phyloP scores from a whole-genome alignment of 2,797 vertebrate genomes.

The Esox masquinongy region DNA sequence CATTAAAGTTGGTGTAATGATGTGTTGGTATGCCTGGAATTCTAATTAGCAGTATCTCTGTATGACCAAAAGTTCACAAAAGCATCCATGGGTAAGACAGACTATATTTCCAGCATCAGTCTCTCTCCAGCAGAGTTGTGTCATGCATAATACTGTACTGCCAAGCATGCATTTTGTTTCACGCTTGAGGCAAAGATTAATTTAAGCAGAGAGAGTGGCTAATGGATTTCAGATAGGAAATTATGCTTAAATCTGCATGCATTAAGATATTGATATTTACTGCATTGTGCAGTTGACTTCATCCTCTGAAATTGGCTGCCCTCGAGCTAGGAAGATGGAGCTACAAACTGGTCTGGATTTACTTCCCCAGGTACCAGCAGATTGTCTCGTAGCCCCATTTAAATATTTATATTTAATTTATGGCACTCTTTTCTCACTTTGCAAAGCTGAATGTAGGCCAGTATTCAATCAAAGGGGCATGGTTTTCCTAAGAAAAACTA shows the following conservation, averaged over 20 bases:
- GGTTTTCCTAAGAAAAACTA: not conserved
- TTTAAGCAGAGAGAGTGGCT: conserved; percentile 45
- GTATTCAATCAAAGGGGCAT: not conserved
- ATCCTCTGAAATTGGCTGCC: conserved; percentile 39
- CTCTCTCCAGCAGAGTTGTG: not conserved
- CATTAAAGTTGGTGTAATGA: not conserved
- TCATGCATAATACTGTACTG: conserved; percentile 40
- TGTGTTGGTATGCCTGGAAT: conserved; percentile 1
- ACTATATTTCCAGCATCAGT: conserved; percentile 21
- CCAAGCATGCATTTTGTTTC: conserved; percentile 28
- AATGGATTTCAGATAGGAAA: conserved; percentile 59
- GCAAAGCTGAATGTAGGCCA: not conserved
- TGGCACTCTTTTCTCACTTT: not conserved
- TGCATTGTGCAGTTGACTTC: conserved; percentile 37
- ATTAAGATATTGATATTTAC: conserved; percentile 58
- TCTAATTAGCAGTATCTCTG: conserved; percentile 16
- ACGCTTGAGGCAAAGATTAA: conserved; percentile 54
- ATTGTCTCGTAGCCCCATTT: not conserved
- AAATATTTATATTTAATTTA: not conserved
- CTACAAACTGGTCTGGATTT: not conserved
- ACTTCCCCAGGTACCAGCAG: not conserved
- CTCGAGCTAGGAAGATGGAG: conserved; percentile 9
- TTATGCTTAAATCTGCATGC: conserved; percentile 52
- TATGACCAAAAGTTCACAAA: conserved; percentile 20
- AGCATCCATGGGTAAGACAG: conserved; percentile 22